Conservation (phyloP, 2,113 vertebrate species). For the Prunella fulvescens region DNA sequence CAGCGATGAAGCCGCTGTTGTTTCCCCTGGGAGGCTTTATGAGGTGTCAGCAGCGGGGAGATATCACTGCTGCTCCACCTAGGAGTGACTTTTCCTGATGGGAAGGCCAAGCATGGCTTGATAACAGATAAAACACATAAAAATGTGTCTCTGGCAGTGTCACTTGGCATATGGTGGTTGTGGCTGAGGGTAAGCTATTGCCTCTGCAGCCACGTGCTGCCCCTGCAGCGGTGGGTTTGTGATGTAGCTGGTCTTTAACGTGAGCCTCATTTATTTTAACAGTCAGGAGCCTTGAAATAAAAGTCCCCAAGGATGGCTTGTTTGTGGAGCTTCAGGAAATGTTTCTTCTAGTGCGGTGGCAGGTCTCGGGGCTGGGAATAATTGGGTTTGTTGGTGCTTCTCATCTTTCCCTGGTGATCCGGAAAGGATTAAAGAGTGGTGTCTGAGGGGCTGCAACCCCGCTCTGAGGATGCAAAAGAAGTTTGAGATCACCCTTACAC, state of each 20-base stretch:
- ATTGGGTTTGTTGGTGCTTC: not conserved
- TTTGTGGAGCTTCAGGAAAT: constrained; percentile 66
- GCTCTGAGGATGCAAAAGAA: not conserved
- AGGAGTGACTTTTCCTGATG: constrained; percentile 11
- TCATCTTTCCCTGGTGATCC: not conserved
- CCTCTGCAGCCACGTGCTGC: not conserved
- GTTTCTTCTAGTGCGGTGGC: not conserved
- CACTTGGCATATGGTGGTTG: not conserved
- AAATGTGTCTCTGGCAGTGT: not conserved
- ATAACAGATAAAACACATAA: constrained; percentile 7
- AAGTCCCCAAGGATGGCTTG: constrained; percentile 65
- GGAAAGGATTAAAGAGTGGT: not conserved
- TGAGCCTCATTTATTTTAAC: constrained; percentile 69
- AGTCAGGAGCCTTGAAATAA: constrained; percentile 68
- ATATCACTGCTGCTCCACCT: not conserved
- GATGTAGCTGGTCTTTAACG: constrained; percentile 48
- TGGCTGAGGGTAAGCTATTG: not conserved
- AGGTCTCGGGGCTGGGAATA: not conserved
- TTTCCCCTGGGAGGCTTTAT: not conserved
- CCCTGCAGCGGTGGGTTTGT: constrained; percentile 4
- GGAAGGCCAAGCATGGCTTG: not conserved
- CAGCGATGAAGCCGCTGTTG: rapidly evolving
- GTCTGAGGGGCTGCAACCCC: rapidly evolving
- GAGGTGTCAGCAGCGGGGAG: constrained; percentile 13
- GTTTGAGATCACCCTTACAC: not conserved